Conservation (phyloP, 2,888 invertebrate species). For the Diarsia mendica region DNA sequence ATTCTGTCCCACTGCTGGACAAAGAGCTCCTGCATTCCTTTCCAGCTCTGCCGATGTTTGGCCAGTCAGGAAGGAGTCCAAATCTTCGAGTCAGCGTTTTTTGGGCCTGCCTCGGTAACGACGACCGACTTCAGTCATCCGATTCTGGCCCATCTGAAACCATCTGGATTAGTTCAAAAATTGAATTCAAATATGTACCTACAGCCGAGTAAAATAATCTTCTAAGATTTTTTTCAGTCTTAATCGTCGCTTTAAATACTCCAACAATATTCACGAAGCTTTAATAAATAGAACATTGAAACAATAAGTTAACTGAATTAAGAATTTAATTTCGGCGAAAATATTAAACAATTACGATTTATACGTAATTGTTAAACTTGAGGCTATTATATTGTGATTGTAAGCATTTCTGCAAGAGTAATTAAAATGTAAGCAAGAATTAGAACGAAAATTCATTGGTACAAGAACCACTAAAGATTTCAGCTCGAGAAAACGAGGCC, state of each 20-base stretch:
- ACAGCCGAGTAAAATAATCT: background rate
- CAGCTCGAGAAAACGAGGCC: background rate
- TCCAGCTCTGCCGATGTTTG: too few species aligned
- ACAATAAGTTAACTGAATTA: conserved; percentile 43
- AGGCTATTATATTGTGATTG: conserved; percentile 15
- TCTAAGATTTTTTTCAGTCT: background rate
- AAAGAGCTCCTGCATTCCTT: too few species aligned
- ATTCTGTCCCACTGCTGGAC: too few species aligned
- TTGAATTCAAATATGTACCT: background rate
- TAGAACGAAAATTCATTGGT: conserved; percentile 4
- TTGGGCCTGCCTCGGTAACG: too few species aligned
- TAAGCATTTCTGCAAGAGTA: conserved; percentile 26
- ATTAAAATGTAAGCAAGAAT: conserved; percentile 30
- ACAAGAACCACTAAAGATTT: background rate
- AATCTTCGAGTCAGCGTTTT: too few species aligned
- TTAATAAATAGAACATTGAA: conserved; percentile 36
- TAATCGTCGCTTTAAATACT: conserved; percentile 1
- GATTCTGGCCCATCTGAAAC: too few species aligned
- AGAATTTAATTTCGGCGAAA: conserved; percentile 45
- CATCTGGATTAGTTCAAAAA: background rate
- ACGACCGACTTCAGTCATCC: too few species aligned
- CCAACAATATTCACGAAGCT: conserved; percentile 31
- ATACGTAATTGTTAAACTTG: conserved; percentile 52
- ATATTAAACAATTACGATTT: conserved; percentile 52
- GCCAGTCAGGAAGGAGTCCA: too few species aligned